phyloP scores from a whole-genome alignment of 2,888 invertebrate genomes.

The Thymelicus sylvestris region DNA sequence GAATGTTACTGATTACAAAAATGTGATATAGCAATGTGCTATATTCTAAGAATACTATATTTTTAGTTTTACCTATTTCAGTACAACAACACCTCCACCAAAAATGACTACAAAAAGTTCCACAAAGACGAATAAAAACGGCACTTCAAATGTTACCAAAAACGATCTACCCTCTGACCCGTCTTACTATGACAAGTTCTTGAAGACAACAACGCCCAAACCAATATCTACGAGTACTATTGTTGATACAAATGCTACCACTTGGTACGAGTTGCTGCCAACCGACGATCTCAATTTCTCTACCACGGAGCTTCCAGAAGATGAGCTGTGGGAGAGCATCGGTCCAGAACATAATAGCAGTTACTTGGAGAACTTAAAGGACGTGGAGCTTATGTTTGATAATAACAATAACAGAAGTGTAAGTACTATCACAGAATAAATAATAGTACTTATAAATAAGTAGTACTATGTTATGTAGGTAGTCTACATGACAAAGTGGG shows the following conservation, averaged over 20 bases:
- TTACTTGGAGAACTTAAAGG: slow-evolving; percentile 66
- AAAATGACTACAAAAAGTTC: slow-evolving; percentile 49
- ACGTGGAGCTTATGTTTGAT: slow-evolving; percentile 80
- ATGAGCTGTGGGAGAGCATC: slow-evolving; percentile 75
- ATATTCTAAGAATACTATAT: too few relatives aligned
- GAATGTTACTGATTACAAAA: too few relatives aligned
- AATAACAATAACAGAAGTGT: slow-evolving; percentile 57
- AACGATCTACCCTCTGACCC: slow-evolving; percentile 64
- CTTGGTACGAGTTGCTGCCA: slow-evolving; percentile 72
- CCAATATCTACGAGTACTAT: slow-evolving; percentile 57
- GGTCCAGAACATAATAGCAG: slow-evolving; percentile 60
- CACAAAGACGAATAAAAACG: slow-evolving; percentile 49
- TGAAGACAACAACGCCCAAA: slow-evolving; percentile 67
- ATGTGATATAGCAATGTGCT: too few relatives aligned
- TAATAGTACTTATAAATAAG: too few relatives aligned
- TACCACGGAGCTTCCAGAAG: slow-evolving; percentile 61
- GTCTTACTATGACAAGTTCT: slow-evolving; percentile 76
- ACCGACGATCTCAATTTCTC: slow-evolving; percentile 61
- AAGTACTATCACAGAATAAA: too few relatives aligned
- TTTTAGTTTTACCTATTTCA: background rate
- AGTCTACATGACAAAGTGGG: too few relatives aligned
- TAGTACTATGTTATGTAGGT: slow-evolving; percentile 44
- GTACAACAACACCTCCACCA: slow-evolving; percentile 47
- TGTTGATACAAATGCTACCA: slow-evolving; percentile 59
- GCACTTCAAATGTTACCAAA: slow-evolving; percentile 51